Conservation (phyloP, 2,797 vertebrate species). For the Macropodus opercularis region DNA sequence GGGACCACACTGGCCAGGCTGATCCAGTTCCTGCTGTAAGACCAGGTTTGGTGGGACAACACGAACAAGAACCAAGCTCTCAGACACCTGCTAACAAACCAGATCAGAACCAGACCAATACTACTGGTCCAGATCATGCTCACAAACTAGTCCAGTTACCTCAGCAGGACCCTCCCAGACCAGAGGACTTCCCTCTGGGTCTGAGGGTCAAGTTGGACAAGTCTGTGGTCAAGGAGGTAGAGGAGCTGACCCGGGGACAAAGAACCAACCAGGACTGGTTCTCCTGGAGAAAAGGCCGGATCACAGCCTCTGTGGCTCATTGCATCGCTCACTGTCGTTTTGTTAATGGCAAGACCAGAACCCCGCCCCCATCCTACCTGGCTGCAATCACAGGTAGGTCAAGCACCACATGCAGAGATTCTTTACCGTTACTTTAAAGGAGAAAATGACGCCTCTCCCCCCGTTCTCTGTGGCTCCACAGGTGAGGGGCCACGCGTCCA, state of each 20-base stretch:
- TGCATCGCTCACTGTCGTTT: constrained; percentile 78
- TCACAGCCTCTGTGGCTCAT: constrained; percentile 84
- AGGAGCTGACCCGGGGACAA: constrained; percentile 83
- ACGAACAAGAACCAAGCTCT: neutral
- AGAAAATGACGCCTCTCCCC: too few relatives aligned
- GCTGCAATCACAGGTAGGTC: constrained; percentile 73
- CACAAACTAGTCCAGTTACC: neutral
- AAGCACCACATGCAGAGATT: too few relatives aligned
- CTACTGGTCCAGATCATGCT: neutral
- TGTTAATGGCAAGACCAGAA: constrained; percentile 55
- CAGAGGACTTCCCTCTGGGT: constrained; percentile 35
- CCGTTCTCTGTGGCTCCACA: constrained; percentile 26
- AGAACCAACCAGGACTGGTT: constrained; percentile 81
- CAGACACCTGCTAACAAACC: neutral
- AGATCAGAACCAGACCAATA: neutral
- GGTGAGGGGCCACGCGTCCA: constrained; percentile 42
- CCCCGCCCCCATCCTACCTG: constrained; percentile 82
- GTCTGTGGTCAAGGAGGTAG: constrained; percentile 65
- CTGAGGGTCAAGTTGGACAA: constrained; percentile 29
- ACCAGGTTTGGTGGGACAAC: neutral
- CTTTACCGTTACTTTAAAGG: too few relatives aligned
- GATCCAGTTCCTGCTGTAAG: neutral
- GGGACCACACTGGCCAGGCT: neutral
- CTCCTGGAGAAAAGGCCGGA: constrained; percentile 81
- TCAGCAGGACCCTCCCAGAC: neutral